Base-by-base conservation (phyloP, 2,888 invertebrate genomes). In the Ectobius pallidus region DNA sequence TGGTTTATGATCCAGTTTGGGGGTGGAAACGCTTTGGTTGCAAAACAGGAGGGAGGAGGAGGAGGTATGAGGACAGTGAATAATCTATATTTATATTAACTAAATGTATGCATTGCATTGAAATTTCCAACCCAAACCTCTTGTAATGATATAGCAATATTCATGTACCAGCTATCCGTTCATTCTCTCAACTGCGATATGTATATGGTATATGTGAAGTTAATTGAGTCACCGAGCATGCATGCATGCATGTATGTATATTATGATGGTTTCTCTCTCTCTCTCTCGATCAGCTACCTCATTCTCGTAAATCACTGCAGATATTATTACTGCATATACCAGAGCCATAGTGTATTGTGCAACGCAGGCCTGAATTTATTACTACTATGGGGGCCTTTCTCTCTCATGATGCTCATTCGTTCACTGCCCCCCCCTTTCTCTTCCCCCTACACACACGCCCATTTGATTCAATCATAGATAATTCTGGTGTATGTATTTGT, bases 181-280 rank as follows among this genome's bases (percentile, higher is more conserved):
- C 34, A 49, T 71, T 58, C 42, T 11, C 22, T 42, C 63, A 63
- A 52, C 55, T 71, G 71, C 63, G 63, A 65, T 34, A 65, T 46
- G 46, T 65, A 65, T 65, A 71, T 61, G 44, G 70, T 70, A 70
- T 27, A 72, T 73, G 73, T 70, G 70, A 73, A 73, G 73, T 73
- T 73, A 73, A 73, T 73, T 73, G 73, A 73, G 70, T 73, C 73
- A 30, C 73, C 65, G 25, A n/a, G 44, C 46, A 65, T 65, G 65
- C 27, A 25, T 52, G 27, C 22, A 25, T 52, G 52, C 52, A 34
- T 55, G 55, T 25, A 55, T 72, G 72, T 70, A 65, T 52, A 71
- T 71, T 71, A 65, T 71, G 62, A 46, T 44, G 25, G 55, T 25
- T 16, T 55, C 1, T 11, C 3, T 3, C 25, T 27, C 65, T 65